These are phyloP conservation scores for Varanus komodoensis DNA, from an alignment of 2,113 vertebrate species.

Conservation along the genomic window DNA sequence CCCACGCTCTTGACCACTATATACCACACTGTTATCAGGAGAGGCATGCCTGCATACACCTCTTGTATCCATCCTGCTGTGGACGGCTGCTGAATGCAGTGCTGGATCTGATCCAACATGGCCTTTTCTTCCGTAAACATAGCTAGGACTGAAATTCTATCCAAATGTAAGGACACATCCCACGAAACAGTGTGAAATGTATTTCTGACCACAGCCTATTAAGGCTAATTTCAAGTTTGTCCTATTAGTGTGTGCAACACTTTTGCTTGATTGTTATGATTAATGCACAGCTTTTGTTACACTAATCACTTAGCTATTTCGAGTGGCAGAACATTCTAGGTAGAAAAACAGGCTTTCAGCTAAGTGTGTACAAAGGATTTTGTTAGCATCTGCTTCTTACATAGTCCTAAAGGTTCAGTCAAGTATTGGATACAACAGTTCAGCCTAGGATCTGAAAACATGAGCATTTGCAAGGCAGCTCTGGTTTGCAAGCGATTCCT, in stretches of 20 bases:
- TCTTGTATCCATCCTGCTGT: no score
- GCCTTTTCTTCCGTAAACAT: not conserved
- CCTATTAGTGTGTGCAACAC: not conserved
- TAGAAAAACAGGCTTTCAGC: not conserved
- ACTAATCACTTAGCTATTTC: not conserved
- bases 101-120: no score
- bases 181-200: not conserved
- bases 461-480: constrained; percentile 21
- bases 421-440: not conserved
- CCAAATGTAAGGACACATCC: not conserved
- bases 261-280: not conserved
- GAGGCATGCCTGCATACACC: no score
- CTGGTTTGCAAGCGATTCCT: constrained; percentile 51
- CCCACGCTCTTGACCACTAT: no score
- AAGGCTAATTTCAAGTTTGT: not conserved
- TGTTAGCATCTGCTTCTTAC: not conserved
- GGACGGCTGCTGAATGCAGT: no score
- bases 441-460: constrained; percentile 11
- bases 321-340: not conserved
- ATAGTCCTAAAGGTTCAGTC: not conserved
- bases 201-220: not conserved
- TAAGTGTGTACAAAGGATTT: not conserved
- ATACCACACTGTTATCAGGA: no score
- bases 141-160: not conserved
- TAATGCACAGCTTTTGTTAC: not conserved